These are phyloP conservation scores for Fukomys damarensis DNA, from an alignment of 2,113 vertebrate species.

Conservation along the genomic window DNA sequence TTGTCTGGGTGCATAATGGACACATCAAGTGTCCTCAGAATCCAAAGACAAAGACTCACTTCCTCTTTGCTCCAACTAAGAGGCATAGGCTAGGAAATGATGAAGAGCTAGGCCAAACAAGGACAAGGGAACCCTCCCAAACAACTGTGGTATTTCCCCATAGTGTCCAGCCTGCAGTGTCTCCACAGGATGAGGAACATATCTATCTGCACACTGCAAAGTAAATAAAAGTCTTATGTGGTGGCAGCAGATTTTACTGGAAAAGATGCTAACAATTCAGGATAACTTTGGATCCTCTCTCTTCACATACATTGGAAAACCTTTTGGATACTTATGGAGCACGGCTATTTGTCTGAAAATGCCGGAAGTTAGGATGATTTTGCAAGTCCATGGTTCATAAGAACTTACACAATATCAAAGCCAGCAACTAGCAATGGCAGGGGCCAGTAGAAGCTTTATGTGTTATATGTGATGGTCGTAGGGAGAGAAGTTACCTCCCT, in stretches of 20 bases:
- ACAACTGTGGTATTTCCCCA: background rate
- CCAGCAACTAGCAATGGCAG: background rate
- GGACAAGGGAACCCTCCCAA: background rate
- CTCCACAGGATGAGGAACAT: background rate
- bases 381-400: background rate
- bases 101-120: background rate
- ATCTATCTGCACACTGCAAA: accelerated
- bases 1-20: background rate
- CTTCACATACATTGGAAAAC: background rate
- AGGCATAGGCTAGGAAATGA: background rate
- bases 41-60: background rate
- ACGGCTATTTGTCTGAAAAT: background rate
- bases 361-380: background rate
- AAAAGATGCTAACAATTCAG: background rate
- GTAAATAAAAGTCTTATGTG: background rate
- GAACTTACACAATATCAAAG: background rate
- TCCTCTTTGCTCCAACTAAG: background rate
- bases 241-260: background rate
- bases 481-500: background rate
- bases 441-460: background rate
- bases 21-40: background rate
- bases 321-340: background rate
- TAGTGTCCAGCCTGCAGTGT: background rate
- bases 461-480: background rate
- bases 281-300: background rate